A percentile compares a stretch with the other conserved stretches of the same genome.
phyloP scores from a whole-genome alignment of 2,888 invertebrate genomes.

The Phania funesta region DNA sequence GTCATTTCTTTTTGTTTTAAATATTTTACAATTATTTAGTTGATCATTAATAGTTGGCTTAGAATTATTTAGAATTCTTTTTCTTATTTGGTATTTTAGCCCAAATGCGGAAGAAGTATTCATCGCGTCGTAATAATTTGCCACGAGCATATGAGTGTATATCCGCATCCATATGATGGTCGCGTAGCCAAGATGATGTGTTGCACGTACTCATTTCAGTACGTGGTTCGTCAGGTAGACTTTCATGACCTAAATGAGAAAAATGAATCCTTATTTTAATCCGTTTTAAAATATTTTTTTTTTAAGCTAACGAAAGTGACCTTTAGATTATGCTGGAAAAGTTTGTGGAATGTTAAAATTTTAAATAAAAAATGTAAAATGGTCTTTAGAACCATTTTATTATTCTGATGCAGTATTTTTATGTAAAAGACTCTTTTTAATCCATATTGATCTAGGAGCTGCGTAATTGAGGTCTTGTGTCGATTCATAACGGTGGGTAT shows the following conservation, averaged over 20 bases:
- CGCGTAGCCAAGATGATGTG: conserved; percentile 95
- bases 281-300: background rate
- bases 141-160: conserved; percentile 94
- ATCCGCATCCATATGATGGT: conserved; percentile 96
- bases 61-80: conserved; percentile 61
- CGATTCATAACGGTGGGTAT: no score
- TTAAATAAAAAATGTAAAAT: no score
- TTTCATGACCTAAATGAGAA: conserved; percentile 74
- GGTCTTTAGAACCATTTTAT: no score
- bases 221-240: conserved; percentile 83
- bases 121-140: conserved; percentile 90
- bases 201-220: conserved; percentile 95
- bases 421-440: no score
- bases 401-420: no score
- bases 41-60: conserved; percentile 13
- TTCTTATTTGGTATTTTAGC: conserved; percentile 75
- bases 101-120: conserved; percentile 96
- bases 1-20: conserved; percentile 50
- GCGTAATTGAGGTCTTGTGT: no score
- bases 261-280: background rate
- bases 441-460: no score
- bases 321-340: no score
- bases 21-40: conserved; percentile 50
- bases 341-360: no score
- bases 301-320: background rate